A percentile compares a stretch with the other conserved stretches of the same genome.
Conservation (phyloP, 2,888 invertebrate species). For the Lithophane ornitopus region DNA sequence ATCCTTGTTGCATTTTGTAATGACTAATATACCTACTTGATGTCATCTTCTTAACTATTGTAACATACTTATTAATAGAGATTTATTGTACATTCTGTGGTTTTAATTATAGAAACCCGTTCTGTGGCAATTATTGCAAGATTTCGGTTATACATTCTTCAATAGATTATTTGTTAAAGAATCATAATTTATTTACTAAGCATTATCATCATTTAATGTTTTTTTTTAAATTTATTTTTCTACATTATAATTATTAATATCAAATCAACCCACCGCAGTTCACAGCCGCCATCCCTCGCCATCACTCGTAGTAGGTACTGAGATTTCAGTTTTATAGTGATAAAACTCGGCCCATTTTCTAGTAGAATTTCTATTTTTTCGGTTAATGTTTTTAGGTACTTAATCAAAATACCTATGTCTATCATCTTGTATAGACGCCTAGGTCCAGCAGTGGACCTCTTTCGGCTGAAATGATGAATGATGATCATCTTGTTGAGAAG, state of each 20-base stretch:
- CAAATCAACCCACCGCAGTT: not conserved
- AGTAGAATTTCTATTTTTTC: not conserved
- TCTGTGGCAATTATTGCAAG: not conserved
- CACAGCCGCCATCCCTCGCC: not conserved
- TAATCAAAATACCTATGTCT: not conserved
- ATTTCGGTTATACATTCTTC: not conserved
- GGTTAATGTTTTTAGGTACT: not conserved
- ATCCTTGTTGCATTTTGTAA: constrained; percentile 45
- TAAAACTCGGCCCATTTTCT: not conserved
- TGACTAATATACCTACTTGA: constrained; percentile 48
- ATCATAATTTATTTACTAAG: not conserved
- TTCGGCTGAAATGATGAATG: too few relatives aligned
- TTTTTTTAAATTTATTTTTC: not conserved
- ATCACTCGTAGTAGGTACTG: not conserved
- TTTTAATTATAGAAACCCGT: constrained; percentile 32
- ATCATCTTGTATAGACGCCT: not conserved
- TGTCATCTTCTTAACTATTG: constrained; percentile 43
- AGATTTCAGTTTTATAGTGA: not conserved
- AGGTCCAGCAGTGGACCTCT: too few relatives aligned
- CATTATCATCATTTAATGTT: not conserved
- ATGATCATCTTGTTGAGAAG: too few relatives aligned
- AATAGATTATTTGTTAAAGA: not conserved
- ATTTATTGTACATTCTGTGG: not conserved
- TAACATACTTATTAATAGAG: constrained; percentile 23
- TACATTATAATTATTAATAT: not conserved